Evolutionary conservation across 1,140 invertebrate genomes (phyloP).

Genomic region (Leptonema lineaticorne): DNA sequence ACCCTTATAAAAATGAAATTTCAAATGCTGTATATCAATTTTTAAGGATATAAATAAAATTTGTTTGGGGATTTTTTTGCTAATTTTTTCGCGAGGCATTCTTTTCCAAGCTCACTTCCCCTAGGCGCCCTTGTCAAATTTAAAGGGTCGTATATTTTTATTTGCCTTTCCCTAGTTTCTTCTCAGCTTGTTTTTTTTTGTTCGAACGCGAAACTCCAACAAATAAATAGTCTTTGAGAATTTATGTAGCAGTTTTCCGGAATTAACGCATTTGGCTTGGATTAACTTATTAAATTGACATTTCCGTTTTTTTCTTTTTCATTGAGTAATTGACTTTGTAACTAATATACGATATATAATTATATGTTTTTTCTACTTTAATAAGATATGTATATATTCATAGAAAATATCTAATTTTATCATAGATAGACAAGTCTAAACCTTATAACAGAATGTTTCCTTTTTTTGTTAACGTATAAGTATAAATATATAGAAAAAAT

Average conservation of each 20-base stretch:
- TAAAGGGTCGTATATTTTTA: conserved; percentile 40
- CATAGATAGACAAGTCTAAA: no score
- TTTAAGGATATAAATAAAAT: not conserved
- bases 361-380: no score
- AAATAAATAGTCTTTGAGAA: conserved; percentile 38
- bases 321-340: not conserved
- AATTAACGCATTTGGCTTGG: conserved; percentile 25
- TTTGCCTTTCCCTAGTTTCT: conserved; percentile 29
- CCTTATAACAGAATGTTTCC: no score
- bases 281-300: conserved; percentile 10
- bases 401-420: no score
- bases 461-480: no score
- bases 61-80: conserved; percentile 5
- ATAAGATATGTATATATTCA: no score
- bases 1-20: conserved; percentile 8
- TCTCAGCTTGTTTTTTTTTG: conserved; percentile 29
- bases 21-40: conserved; percentile 2
- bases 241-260: conserved; percentile 39
- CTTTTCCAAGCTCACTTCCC: conserved; percentile 17
- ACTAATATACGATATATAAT: no score
- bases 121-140: conserved; percentile 36
- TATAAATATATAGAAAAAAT: no score
- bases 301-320: not conserved
- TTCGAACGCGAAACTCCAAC: conserved; percentile 20
- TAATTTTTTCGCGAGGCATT: conserved; percentile 3